Percentiles rank a stretch among this genome's conserved stretches.
Evolutionary conservation across 1,140 invertebrate species (phyloP).

Genomic region (Harlomillsia oculata): DNA sequence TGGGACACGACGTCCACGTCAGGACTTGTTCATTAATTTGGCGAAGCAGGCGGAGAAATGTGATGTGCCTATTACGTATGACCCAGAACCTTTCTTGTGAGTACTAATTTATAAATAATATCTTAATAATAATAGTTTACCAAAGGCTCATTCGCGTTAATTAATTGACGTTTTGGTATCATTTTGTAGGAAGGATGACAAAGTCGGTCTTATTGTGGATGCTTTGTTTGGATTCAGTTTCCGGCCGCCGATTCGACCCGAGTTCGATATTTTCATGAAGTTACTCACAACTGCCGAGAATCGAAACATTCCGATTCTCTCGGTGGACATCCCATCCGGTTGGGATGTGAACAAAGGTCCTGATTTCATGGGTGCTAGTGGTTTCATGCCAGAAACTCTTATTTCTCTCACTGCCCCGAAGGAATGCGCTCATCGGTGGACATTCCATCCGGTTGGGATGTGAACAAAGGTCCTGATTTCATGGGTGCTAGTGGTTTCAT

Average conservation of each 20-base stretch:
- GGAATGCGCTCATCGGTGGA: constrained; percentile 90
- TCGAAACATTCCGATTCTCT: constrained; percentile 58
- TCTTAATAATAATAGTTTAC: no score
- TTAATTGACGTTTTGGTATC: no score
- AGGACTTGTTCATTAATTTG: constrained; percentile 72
- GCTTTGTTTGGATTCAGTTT: constrained; percentile 98
- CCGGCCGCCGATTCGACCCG: constrained; percentile 75
- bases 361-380: constrained; percentile 47
- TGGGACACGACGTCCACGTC: constrained; percentile 56
- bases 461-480: constrained; percentile 62
- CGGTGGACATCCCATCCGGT: constrained; percentile 94
- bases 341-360: constrained; percentile 88
- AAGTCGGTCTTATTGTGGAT: constrained; percentile 65
- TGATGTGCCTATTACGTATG: constrained; percentile 27
- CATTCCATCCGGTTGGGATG: constrained; percentile 96
- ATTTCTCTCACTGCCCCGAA: constrained; percentile 96
- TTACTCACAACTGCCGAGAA: constrained; percentile 60
- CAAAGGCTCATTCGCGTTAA: no score
- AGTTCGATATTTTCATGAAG: constrained; percentile 52
- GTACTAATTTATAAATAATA: constrained; percentile 38
- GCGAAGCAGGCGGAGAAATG: constrained; percentile 51
- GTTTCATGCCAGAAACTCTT: constrained; percentile 66
- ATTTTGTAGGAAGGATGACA: constrained; percentile 33
- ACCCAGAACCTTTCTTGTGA: constrained; percentile 25
- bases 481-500: constrained; percentile 51